These are phyloP conservation scores for Stictocephala bisonia DNA, from an alignment of 2,888 invertebrate genomes.

Conservation along the genomic window DNA sequence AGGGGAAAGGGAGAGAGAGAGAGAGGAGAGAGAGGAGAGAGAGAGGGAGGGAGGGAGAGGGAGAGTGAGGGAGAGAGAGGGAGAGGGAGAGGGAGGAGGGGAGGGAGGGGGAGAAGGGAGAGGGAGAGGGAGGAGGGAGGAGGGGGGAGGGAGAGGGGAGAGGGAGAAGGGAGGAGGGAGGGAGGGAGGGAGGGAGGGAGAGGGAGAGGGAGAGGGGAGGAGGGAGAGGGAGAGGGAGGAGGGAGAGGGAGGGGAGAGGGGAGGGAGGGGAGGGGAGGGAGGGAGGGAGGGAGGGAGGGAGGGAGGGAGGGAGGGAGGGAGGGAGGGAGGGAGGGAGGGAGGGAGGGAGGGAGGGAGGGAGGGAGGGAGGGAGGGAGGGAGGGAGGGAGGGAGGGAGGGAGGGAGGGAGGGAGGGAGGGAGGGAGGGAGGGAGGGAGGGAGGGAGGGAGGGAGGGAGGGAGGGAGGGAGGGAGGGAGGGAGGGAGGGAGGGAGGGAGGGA, in stretches of 20 bases:
- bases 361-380: too few species aligned
- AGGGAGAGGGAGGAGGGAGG: neutral
- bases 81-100: neutral
- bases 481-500: too few species aligned
- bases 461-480: too few species aligned
- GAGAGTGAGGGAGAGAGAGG: too few species aligned
- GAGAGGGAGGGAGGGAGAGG: neutral
- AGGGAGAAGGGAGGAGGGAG: neutral
- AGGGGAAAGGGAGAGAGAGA: slow-evolving; percentile 36
- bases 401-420: neutral
- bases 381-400: neutral
- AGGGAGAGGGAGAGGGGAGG: neutral
- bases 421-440: neutral
- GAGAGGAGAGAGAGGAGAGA: slow-evolving; percentile 45
- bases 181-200: neutral
- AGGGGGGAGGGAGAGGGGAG: neutral
- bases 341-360: too few species aligned
- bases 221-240: neutral
- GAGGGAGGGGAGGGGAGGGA: neutral
- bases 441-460: neutral
- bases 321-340: too few species aligned
- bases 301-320: neutral
- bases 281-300: slow-evolving; percentile 19
- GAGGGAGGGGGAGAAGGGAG: neutral
- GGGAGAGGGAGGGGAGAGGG: neutral